Conservation (phyloP, 2,797 vertebrate species). For the Pangasius djambal region DNA sequence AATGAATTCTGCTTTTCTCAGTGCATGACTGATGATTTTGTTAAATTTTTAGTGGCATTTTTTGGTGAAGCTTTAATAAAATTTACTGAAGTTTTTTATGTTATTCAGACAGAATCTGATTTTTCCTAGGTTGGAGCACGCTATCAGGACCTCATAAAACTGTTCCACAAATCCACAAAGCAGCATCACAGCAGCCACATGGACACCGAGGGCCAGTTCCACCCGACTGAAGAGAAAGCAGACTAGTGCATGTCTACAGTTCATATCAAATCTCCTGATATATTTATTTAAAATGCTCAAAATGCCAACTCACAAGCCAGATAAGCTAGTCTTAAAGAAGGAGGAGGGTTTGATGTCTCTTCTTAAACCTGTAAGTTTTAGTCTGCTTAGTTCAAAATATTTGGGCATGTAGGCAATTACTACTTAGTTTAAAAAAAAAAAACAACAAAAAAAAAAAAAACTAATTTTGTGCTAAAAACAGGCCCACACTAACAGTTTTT, state of each 20-base stretch:
- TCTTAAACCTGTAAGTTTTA: neutral
- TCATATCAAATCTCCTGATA: neutral
- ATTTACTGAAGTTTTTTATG: neutral
- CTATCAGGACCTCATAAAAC: constrained; percentile 84
- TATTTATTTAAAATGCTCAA: neutral
- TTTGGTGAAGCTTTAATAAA: neutral
- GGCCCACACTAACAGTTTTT: neutral
- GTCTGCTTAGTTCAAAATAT: neutral
- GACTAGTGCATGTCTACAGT: neutral
- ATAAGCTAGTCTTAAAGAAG: neutral
- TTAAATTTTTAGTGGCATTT: neutral
- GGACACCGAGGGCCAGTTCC: constrained; percentile 63
- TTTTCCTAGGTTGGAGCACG: constrained; percentile 81
- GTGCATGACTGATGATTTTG: neutral
- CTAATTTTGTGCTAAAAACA: neutral
- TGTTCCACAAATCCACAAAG: constrained; percentile 82
- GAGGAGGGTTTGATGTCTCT: neutral
- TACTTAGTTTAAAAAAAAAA: neutral
- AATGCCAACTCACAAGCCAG: constrained; percentile 15
- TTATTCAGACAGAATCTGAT: neutral
- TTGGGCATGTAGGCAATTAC: too few relatives aligned
- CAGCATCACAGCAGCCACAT: constrained; percentile 65
- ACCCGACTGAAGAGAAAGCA: neutral
- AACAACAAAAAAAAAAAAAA: neutral
- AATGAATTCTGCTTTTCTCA: neutral